Conservation (phyloP, 2,797 vertebrate species). For the Labroides dimidiatus region DNA sequence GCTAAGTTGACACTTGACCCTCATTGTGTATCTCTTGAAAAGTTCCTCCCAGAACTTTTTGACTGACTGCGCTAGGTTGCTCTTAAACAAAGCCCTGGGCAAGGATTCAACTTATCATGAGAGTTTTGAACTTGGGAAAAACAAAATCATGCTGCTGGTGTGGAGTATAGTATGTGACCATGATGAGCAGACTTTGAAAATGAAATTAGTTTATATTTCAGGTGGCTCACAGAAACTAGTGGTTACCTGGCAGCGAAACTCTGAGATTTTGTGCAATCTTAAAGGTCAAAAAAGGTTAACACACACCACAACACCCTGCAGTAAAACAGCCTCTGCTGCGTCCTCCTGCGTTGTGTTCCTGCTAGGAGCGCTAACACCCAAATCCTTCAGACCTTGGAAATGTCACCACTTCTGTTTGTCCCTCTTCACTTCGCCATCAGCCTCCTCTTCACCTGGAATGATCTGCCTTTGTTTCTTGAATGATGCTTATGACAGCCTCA, state of each 20-base stretch:
- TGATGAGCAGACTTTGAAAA: too few relatives aligned
- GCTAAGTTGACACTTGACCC: too few relatives aligned
- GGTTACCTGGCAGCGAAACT: constrained; percentile 36
- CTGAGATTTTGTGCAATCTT: constrained; percentile 14
- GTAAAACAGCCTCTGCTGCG: background rate
- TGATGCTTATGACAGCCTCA: constrained; percentile 56
- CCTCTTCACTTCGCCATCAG: background rate
- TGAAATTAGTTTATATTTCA: background rate
- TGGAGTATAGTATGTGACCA: too few relatives aligned
- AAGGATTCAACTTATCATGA: too few relatives aligned
- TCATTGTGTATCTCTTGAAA: too few relatives aligned
- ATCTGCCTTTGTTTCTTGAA: constrained; percentile 48
- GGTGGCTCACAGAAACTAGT: background rate
- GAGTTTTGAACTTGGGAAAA: too few relatives aligned
- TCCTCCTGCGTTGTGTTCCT: too few relatives aligned
- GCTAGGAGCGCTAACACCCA: background rate
- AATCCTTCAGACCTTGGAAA: background rate
- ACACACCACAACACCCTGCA: constrained; percentile 3
- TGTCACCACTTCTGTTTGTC: constrained; percentile 9
- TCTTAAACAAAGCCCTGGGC: too few relatives aligned
- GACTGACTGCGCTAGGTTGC: too few relatives aligned
- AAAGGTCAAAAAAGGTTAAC: constrained; percentile 36
- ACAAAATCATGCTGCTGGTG: too few relatives aligned
- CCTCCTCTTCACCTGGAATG: constrained; percentile 31
- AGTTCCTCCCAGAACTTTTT: too few relatives aligned